Evolutionary conservation across 1,140 invertebrate species (phyloP), one percentile per base, ranked within the genome.

Genomic region (Drosophila ironensis): DNA sequence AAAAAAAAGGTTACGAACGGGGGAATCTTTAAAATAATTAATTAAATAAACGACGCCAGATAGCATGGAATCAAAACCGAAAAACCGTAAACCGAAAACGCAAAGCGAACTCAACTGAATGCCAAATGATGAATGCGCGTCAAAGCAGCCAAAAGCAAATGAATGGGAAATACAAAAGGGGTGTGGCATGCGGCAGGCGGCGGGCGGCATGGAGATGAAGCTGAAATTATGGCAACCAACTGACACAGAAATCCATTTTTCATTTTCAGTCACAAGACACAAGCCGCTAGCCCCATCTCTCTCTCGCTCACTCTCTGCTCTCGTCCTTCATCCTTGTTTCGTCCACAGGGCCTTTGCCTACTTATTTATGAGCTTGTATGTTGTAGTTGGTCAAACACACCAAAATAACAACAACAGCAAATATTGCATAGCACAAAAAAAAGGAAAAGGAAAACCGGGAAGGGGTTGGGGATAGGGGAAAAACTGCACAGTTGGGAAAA

Each of bases 191-290:
- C 19, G 19, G 22, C 20, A 41, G 53, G 28, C 24, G 35, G 20
- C 20, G 22, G 6, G 33, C 2, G 7, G 24, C 28, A 16, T 22
- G 17, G 40, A 57, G 60, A 45, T 33, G 57, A 72, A 71, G 61
- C 63, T 72, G 35, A 84, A 84, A 84, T 84, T 78, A 86, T 86
- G 80, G 74, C 81, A 86, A 86, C 80, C 80, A 84, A 86, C 80
- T 86, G 80, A 86, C 80, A 86, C 75, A 86, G 80, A 86, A 86
- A 86, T 86, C 80, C 74, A 86, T 86, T 86, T 86, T 86, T 86
- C 80, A 86, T 86, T 86, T 86, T 73, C 66, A 80, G 75, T 67
- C 72, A 74, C 54, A 72, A 70, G 42, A 25, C 57, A 27, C 28
- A 7, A 17, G 50, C 33, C 45, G 33, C 53, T 27, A 16, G 20